Base-by-base conservation (phyloP, 2,797 vertebrate species). In the Enteromius trimaculatus region DNA sequence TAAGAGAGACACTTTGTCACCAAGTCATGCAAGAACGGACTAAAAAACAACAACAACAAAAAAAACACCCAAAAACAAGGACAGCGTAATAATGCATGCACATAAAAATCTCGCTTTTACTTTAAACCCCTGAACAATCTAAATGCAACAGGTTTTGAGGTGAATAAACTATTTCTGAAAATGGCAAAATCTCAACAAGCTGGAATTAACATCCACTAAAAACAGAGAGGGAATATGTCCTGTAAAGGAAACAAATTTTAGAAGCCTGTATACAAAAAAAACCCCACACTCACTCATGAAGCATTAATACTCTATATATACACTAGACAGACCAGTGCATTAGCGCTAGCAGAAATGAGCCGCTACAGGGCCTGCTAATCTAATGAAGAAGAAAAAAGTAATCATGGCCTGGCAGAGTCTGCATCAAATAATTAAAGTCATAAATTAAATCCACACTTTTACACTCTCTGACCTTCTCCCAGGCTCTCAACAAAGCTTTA, bases 341-440 rank as follows among this genome's bases (percentile, higher is more conserved):
- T 85, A 85, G 64, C 0, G 51, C 79, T 29, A 53, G 58, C 55
- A 71, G 60, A 58, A 65, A 77, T 65, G 44, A 75, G 58, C 51
- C n/a, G 58, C 80, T 75, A 65, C 70, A 81, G 70, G 80, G 80
- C 44, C 31, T 64, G 84, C 72, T 85, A 81, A 81, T 85, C 65
- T 71, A 81, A 62, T 77, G 55, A 62, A 51, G 66, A 70, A 49
- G 51, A 77, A 81, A 69, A 85, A 81, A 76, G 49, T 80, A 71
- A 85, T 85, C 72, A 77, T 62, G 79, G 71, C 29, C 65, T 51
- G 65, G 39, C 34, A 69, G 39, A 70, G 72, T 77, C 72, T 21
- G 44, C 70, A 81, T 75, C 70, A 77, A 82, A 82, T 82, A 82
- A 82, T 82, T 82, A 82, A 66, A 66, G 71, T 82, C 72, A 76